These are phyloP conservation scores for Ctena decussata DNA, from an alignment of 2,888 invertebrate genomes.

Conservation along the genomic window DNA sequence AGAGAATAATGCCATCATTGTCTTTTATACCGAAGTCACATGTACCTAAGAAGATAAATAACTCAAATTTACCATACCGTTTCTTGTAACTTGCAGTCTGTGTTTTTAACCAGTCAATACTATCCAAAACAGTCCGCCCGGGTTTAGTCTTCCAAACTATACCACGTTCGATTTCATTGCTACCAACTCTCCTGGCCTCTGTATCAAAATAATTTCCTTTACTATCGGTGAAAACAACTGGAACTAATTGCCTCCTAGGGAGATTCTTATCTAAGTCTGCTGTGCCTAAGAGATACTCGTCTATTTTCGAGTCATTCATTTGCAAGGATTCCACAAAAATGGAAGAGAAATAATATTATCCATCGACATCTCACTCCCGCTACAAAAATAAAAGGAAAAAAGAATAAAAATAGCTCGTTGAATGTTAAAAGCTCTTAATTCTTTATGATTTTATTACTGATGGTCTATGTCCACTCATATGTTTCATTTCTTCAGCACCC, in stretches of 20 bases:
- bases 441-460: background rate
- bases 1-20: background rate
- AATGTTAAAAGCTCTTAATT: background rate
- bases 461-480: background rate
- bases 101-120: background rate
- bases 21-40: background rate
- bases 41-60: background rate
- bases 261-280: background rate
- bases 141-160: background rate
- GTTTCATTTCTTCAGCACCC: background rate
- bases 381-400: background rate
- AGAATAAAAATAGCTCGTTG: background rate
- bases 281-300: background rate
- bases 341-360: background rate
- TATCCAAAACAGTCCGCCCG: background rate
- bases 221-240: background rate
- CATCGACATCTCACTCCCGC: background rate
- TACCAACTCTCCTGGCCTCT: background rate
- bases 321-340: background rate
- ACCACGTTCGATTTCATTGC: background rate
- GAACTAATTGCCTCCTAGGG: background rate
- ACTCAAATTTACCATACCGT: background rate
- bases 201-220: background rate
- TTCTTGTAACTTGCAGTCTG: background rate
- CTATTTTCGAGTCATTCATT: background rate